Evolutionary conservation across 2,888 invertebrate species (phyloP).

Genomic region (Sarcophaga caerulescens): DNA sequence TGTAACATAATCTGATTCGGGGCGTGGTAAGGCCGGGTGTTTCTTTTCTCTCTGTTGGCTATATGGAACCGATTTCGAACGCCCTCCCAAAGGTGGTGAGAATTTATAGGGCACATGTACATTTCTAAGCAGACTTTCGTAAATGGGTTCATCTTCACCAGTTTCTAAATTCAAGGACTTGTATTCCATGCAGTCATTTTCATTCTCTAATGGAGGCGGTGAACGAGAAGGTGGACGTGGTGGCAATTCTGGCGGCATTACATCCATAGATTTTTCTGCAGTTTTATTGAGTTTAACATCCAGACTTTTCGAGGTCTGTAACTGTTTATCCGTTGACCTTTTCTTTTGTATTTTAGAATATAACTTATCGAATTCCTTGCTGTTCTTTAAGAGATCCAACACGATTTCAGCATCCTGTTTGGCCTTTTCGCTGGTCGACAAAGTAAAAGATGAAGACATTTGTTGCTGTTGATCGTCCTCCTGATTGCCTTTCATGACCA

Average conservation of each 20-base stretch:
- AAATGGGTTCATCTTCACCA: constrained; percentile 77
- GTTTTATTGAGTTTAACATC: constrained; percentile 54
- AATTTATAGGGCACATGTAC: constrained; percentile 81
- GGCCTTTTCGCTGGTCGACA: constrained; percentile 84
- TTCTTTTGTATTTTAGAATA: constrained; percentile 87
- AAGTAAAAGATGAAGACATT: constrained; percentile 61
- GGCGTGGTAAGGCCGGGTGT: constrained; percentile 72
- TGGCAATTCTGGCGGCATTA: constrained; percentile 72
- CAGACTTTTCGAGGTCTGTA: constrained; percentile 67
- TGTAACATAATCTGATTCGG: constrained; percentile 81
- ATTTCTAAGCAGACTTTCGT: constrained; percentile 80
- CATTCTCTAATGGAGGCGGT: constrained; percentile 77
- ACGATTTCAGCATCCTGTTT: constrained; percentile 85
- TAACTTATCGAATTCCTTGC: constrained; percentile 90
- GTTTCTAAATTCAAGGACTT: constrained; percentile 51
- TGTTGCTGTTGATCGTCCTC: constrained; percentile 51
- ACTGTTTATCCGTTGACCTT: constrained; percentile 74
- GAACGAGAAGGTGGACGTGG: constrained; percentile 79
- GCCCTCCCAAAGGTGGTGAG: constrained; percentile 77
- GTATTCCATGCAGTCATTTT: constrained; percentile 66
- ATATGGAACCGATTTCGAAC: constrained; percentile 78
- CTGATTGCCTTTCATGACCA: constrained; percentile 68
- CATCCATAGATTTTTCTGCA: not conserved
- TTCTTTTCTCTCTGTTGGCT: constrained; percentile 74
- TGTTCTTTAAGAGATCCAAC: constrained; percentile 90